phyloP scores from a whole-genome alignment of 2,113 vertebrate species.

The Sigmodon hispidus region DNA sequence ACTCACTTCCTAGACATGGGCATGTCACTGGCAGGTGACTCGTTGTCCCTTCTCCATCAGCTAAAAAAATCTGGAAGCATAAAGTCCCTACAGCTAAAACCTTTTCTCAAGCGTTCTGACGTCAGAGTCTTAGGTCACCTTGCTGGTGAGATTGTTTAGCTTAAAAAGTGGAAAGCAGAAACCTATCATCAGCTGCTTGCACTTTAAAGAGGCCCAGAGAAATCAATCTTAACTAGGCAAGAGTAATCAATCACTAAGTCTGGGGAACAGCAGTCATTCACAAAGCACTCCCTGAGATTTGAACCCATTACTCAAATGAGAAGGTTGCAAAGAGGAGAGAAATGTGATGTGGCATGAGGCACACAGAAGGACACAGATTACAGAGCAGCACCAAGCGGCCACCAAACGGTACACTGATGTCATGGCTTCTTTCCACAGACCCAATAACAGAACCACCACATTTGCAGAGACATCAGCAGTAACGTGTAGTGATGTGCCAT shows the following conservation, averaged over 20 bases:
- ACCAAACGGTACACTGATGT: not conserved
- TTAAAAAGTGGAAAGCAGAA: conserved; percentile 55
- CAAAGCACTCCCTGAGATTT: conserved; percentile 37
- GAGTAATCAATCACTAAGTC: conserved; percentile 5
- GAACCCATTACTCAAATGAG: not conserved
- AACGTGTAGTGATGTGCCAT: not conserved
- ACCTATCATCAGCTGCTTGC: not conserved
- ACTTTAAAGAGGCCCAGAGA: not conserved
- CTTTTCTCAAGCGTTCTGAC: conserved; percentile 17
- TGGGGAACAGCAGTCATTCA: not conserved
- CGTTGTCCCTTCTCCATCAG: conserved; percentile 41
- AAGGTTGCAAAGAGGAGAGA: not conserved
- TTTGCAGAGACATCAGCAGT: not conserved
- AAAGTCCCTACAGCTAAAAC: conserved; percentile 21
- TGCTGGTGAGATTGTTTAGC: not conserved
- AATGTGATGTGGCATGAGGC: not conserved
- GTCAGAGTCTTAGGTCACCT: not conserved
- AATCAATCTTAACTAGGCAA: conserved; percentile 39
- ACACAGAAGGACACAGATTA: not conserved
- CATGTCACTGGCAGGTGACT: not conserved
- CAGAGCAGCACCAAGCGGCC: not conserved
- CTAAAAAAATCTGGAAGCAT: conserved; percentile 25
- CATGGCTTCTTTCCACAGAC: not conserved
- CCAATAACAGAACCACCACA: not conserved
- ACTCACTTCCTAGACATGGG: not conserved